Evolutionary conservation across 2,113 vertebrate species (phyloP), one percentile per base, ranked within the genome.

Genomic region (Camelus dromedarius): DNA sequence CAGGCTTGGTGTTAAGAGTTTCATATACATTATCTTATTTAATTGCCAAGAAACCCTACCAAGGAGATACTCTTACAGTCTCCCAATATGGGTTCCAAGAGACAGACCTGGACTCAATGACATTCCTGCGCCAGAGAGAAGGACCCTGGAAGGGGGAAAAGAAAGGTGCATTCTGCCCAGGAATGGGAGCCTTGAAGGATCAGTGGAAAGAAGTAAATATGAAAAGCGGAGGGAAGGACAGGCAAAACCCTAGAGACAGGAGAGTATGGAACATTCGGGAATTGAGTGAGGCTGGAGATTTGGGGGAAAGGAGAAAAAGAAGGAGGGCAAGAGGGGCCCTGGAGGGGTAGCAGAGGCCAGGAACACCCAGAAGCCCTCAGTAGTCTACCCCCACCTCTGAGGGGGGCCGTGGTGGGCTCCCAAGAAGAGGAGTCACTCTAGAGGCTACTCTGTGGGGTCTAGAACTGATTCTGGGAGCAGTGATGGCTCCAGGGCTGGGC

Each of bases 41-140:
- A 64, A 30, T 48, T 13, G 14, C 28, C 35, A 52, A 64, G 66
- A 66, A 67, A 0, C 19, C 24, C 81, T 90, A 6, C 3, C 32
- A 75, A 26, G 52, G 42, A 69, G 9, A 30, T 14, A 30, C 50
- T 80, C 56, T 26, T 38, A 66, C 14, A 56, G 56, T 66, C 1
- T 38, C 48, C 32, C 35, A 58, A 93, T 91, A 94, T 93, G 96
- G 98, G 98, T 84, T 16, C 14, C 46, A 38, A 60, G 24, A 82
- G 67, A 58, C 60, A 89, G 62, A 70, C 48, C 66, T 56, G 38
- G 50, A 42, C 98, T 98, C 99, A 97, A 97, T 97, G 81, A 86
- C 97, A 98, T 99, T 99, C 99, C 98, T 98, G 97, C 98, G 99
- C 98, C 96, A 95, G 97, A 98, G 97, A 91, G 85, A 87, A 83